These are phyloP conservation scores for Prionace glauca DNA, from an alignment of 2,797 vertebrate genomes.

Conservation along the genomic window DNA sequence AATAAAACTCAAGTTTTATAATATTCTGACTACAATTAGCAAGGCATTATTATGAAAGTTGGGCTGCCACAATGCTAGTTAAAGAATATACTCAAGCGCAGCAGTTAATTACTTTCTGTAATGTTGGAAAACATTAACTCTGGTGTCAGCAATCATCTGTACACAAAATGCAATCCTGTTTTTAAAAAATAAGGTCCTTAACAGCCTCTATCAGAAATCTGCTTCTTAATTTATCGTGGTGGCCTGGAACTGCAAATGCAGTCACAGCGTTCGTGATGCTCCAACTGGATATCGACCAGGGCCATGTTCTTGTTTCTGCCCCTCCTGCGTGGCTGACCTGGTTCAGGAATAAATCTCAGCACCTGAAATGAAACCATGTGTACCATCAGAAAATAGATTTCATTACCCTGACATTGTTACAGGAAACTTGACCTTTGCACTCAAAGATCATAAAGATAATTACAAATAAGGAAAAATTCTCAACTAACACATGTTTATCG, in stretches of 20 bases:
- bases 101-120: constrained; percentile 48
- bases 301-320: constrained; percentile 67
- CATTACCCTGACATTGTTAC: background rate
- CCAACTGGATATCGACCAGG: constrained; percentile 82
- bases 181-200: constrained; percentile 42
- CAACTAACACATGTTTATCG: background rate
- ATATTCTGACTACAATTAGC: constrained; percentile 34
- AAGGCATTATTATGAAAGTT: constrained; percentile 42
- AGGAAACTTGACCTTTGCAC: background rate
- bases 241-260: constrained; percentile 81
- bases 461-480: background rate
- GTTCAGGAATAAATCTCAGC: constrained; percentile 76
- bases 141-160: constrained; percentile 41
- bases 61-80: constrained; percentile 49
- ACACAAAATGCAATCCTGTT: constrained; percentile 33
- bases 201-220: constrained; percentile 41
- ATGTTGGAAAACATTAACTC: constrained; percentile 51
- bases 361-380: constrained; percentile 60
- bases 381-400: background rate
- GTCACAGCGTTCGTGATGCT: constrained; percentile 87
- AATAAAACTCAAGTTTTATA: constrained; percentile 29
- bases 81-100: constrained; percentile 48
- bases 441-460: background rate
- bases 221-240: constrained; percentile 68
- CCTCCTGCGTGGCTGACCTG: constrained; percentile 57